These are phyloP conservation scores for Chirona hameri DNA, from an alignment of 2,888 invertebrate species.

Conservation along the genomic window DNA sequence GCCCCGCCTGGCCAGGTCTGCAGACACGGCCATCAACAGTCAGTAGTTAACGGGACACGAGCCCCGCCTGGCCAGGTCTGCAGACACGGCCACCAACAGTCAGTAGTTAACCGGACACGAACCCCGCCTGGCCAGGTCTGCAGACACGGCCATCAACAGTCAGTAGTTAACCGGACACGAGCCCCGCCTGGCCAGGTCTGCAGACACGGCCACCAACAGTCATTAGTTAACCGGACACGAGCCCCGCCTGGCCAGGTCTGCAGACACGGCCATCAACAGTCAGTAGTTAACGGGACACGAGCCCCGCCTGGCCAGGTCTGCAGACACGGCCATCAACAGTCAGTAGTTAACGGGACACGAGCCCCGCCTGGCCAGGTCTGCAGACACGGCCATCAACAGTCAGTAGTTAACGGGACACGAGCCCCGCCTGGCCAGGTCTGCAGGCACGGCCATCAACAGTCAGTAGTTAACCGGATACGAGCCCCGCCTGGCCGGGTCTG, in stretches of 20 bases:
- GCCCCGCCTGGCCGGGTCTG: slow-evolving; percentile 48
- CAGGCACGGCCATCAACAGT: background rate
- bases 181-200: slow-evolving; percentile 48
- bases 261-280: background rate
- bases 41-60: slow-evolving; percentile 64
- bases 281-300: slow-evolving; percentile 64
- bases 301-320: slow-evolving; percentile 48
- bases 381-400: background rate
- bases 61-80: slow-evolving; percentile 48
- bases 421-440: slow-evolving; percentile 48
- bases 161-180: slow-evolving; percentile 64
- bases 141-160: background rate
- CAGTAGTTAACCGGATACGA: slow-evolving; percentile 64
- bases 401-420: slow-evolving; percentile 64
- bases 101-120: slow-evolving; percentile 64
- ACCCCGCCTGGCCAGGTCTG: slow-evolving; percentile 48
- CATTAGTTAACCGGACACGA: slow-evolving; percentile 64
- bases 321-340: background rate
- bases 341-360: slow-evolving; percentile 64
- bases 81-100: background rate
- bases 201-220: background rate
- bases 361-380: slow-evolving; percentile 48
- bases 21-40: background rate
- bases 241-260: slow-evolving; percentile 48
- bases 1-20: slow-evolving; percentile 48